Base-by-base conservation (phyloP, 2,113 vertebrate genomes). In the Phaetusa simplex region DNA sequence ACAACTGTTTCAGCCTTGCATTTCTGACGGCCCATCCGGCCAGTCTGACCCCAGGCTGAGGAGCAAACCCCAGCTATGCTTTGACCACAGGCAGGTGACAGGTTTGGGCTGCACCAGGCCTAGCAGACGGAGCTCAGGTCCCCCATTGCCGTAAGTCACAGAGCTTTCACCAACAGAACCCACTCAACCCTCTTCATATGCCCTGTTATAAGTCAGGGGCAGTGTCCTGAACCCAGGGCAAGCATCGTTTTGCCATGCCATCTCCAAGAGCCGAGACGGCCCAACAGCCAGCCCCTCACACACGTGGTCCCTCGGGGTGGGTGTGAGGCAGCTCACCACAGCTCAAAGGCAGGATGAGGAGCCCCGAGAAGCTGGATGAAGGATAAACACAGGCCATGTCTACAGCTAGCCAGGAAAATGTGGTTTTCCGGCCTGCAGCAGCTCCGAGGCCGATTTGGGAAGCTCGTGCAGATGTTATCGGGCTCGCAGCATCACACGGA, bases 241-340 rank as follows among this genome's bases (percentile, higher is more conserved):
- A 50, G 34, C 27, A 19, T 15, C 12, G 14, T 38, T 65, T 32
- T 1, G 1, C 27, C 50, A 32, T 14, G 43, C 18, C 49, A 52
- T 29, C 21, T 65, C 53, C 32, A 9, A 42, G 4, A 58, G 49
- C 20, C 5, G 5, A 64, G 64, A 38, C 8, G 3, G 76, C 38
- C n/a, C 55, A 43, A 24, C n/a, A 49, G 38, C 7, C 36, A 23
- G 13, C 5, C n/a, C 61, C 32, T 17, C 2, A 2, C 69, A 71
- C 2, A 0, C 2, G 0, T 4, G 4, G n/a, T 16, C n/a, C 22
- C 72, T 29, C 22, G 3, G 45, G 43, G 36, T 0, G 0, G 53
- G 49, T 1, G 2, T 9, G 45, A 27, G 42, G 42, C 18, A 70
- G 38, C 9, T 0, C 56, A 21, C 19, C 18, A 36, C 38, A 45